Percentiles rank a stretch among this genome's conserved stretches.
These are phyloP conservation scores for Astropecten irregularis DNA, from an alignment of 53 echinoderm and acorn worm species.

Conservation along the genomic window DNA sequence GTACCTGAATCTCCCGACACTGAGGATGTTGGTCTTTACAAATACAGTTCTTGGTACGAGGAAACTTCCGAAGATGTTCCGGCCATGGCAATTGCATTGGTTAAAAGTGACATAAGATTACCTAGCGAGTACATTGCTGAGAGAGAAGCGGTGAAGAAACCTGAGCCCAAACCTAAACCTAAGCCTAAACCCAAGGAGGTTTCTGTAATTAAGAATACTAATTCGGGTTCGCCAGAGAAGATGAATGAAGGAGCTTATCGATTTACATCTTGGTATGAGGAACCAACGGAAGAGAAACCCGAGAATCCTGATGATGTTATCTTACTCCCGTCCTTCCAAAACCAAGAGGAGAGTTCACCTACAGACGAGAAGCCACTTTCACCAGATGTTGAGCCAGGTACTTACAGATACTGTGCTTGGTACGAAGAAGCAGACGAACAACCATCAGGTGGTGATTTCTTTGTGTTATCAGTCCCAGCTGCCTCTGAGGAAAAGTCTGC, in stretches of 20 bases:
- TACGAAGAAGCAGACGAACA: conserved; percentile 16
- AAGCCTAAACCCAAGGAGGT: neutral
- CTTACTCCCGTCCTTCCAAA: neutral
- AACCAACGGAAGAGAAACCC: conserved; percentile 7
- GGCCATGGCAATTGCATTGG: conserved; percentile 42
- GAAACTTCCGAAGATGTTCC: conserved; percentile 9
- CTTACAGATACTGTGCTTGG: conserved; percentile 19
- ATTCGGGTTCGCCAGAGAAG: neutral
- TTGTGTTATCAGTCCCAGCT: conserved; percentile 12
- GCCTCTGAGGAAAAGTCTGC: neutral
- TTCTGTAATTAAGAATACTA: neutral
- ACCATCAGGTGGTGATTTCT: neutral
- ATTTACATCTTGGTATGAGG: conserved; percentile 26
- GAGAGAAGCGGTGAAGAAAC: neutral
- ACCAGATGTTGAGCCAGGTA: conserved; percentile 15
- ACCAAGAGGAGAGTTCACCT: conserved; percentile 7
- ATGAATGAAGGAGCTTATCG: neutral
- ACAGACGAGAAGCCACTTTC: conserved; percentile 15
- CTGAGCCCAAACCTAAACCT: conserved; percentile 26
- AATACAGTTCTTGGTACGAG: conserved; percentile 40
- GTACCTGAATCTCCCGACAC: neutral
- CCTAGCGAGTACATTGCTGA: neutral
- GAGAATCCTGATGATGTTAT: neutral
- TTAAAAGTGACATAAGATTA: conserved; percentile 35
- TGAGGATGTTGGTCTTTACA: neutral